phyloP scores from a whole-genome alignment of 1,140 invertebrate genomes.

The Helicorthomorpha holstii region DNA sequence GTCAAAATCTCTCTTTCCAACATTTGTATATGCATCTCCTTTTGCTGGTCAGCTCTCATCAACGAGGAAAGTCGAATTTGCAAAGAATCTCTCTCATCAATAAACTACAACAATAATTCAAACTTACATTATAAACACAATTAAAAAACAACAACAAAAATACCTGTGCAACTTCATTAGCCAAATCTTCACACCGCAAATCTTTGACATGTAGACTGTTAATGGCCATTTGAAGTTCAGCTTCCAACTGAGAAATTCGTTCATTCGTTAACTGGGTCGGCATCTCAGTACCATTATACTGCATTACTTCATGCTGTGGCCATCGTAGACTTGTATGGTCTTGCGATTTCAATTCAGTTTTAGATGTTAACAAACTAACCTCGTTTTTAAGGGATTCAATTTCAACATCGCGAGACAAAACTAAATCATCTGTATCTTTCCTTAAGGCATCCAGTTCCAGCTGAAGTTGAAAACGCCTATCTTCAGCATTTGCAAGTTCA shows the following conservation, averaged over 20 bases:
- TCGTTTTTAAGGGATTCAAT: no score
- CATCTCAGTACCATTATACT: no score
- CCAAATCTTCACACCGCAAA: constrained; percentile 71
- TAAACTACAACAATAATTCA: constrained; percentile 26
- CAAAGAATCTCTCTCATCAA: constrained; percentile 67
- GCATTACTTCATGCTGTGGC: no score
- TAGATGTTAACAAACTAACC: no score
- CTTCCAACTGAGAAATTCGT: constrained; percentile 13
- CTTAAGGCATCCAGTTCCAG: no score
- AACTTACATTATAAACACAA: constrained; percentile 4
- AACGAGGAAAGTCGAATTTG: constrained; percentile 53
- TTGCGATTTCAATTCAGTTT: no score
- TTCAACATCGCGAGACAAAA: no score
- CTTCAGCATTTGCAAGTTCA: no score
- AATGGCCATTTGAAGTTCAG: constrained; percentile 58
- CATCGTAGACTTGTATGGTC: no score
- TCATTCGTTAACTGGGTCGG: not conserved
- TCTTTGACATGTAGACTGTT: constrained; percentile 75
- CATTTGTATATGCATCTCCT: not conserved
- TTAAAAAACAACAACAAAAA: not conserved
- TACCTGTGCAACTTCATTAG: constrained; percentile 57
- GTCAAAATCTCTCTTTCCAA: not conserved
- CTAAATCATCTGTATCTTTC: no score
- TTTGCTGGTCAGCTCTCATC: not conserved
- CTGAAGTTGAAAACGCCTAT: no score